These are phyloP conservation scores for Clivina fossor DNA, from an alignment of 2,888 invertebrate species.

Conservation along the genomic window DNA sequence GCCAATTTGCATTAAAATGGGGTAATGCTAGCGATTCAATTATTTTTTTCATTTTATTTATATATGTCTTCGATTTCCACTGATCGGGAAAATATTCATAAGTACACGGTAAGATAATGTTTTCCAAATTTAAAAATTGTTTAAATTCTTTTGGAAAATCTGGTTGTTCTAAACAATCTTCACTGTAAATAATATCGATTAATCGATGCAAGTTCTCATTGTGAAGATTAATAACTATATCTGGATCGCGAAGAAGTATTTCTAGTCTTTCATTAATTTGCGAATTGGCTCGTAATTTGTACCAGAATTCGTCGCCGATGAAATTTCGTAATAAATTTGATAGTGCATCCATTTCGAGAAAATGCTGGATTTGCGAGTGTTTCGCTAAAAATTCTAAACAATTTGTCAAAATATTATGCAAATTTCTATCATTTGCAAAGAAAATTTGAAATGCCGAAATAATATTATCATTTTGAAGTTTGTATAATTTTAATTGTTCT, in stretches of 20 bases:
- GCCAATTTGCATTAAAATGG: constrained; percentile 53
- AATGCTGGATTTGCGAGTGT: constrained; percentile 55
- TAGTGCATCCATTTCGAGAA: constrained; percentile 61
- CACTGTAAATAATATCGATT: constrained; percentile 61
- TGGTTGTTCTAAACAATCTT: constrained; percentile 61
- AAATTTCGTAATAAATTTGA: constrained; percentile 59
- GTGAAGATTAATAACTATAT: constrained; percentile 63
- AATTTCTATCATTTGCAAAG: constrained; percentile 49
- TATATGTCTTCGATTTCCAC: constrained; percentile 59
- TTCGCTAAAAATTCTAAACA: constrained; percentile 54
- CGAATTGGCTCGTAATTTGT: constrained; percentile 54
- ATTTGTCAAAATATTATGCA: constrained; percentile 45
- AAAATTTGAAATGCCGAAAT: not conserved
- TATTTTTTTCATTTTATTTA: constrained; percentile 55
- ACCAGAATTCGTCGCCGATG: constrained; percentile 66
- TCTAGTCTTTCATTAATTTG: constrained; percentile 53
- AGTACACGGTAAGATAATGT: constrained; percentile 63
- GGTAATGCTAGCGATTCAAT: constrained; percentile 62
- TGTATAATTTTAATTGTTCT: constrained; percentile 2
- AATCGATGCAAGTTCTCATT: constrained; percentile 68
- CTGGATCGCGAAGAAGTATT: constrained; percentile 58
- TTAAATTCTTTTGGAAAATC: constrained; percentile 68
- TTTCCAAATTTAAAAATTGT: constrained; percentile 55
- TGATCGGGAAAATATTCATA: constrained; percentile 68
- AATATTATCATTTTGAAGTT: constrained; percentile 3